Conservation (phyloP, 2,797 vertebrate genomes). For the Cuniculus paca region DNA sequence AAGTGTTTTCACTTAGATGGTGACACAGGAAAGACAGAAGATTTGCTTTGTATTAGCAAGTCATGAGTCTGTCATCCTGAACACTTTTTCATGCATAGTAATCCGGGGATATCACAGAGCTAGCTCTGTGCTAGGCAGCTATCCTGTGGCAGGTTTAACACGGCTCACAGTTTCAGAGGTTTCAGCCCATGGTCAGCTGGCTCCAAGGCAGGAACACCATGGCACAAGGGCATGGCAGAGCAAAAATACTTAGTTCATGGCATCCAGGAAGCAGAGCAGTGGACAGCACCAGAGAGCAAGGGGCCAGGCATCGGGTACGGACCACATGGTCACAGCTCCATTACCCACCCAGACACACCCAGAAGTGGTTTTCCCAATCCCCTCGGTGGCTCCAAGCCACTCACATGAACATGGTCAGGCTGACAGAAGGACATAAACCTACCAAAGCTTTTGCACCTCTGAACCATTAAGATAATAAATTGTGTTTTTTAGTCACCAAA, state of each 20-base stretch:
- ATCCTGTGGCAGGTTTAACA: not conserved
- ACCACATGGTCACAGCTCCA: not conserved
- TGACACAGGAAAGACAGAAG: not conserved
- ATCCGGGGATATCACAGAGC: not conserved
- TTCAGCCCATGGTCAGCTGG: not conserved
- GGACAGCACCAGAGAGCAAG: not conserved
- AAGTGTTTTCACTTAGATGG: not conserved
- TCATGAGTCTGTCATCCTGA: not conserved
- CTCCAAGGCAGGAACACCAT: not conserved
- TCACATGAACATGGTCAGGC: not conserved
- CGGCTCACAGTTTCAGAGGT: not conserved
- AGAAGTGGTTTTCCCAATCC: not conserved
- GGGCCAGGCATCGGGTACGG: not conserved
- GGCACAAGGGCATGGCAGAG: not conserved
- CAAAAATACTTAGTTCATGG: not conserved
- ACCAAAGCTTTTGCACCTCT: not conserved
- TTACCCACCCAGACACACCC: not conserved
- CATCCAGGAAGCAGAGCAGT: not conserved
- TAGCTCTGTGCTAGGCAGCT: not conserved
- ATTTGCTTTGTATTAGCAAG: not conserved
- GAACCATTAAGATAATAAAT: not conserved
- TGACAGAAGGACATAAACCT: not conserved
- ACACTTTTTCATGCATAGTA: not conserved
- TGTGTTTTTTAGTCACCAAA: not conserved
- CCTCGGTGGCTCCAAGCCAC: not conserved